Conservation (phyloP, 2,888 invertebrate genomes). For the Syrphus vitripennis region DNA sequence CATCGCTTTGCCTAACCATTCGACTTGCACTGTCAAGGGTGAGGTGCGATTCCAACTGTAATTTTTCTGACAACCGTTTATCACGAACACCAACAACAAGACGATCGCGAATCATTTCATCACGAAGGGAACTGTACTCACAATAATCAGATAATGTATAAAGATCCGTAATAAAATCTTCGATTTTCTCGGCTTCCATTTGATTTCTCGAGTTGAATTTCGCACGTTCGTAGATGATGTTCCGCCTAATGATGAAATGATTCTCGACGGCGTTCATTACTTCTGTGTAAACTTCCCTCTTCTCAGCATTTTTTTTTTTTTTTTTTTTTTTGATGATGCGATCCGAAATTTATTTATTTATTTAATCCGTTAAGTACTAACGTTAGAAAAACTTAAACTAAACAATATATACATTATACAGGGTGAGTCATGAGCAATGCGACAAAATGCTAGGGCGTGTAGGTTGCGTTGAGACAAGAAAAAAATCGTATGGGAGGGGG, state of each 20-base stretch:
- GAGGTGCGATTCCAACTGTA: conserved; percentile 26
- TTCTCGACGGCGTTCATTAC: conserved; percentile 16
- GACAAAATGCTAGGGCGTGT: too few species aligned
- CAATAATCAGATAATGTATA: conserved; percentile 41
- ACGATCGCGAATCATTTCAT: conserved; percentile 40
- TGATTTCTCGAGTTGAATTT: conserved; percentile 41
- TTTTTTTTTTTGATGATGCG: too few species aligned
- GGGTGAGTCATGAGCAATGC: too few species aligned
- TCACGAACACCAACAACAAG: conserved; percentile 36
- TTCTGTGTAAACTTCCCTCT: not conserved
- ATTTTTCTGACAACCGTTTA: conserved; percentile 26
- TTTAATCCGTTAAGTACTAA: too few species aligned
- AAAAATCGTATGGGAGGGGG: too few species aligned
- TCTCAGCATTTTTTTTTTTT: too few species aligned
- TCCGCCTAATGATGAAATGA: conserved; percentile 30
- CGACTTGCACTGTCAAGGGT: conserved; percentile 13
- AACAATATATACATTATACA: too few species aligned
- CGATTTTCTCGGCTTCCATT: conserved; percentile 35
- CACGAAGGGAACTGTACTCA: conserved; percentile 21
- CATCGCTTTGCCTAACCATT: conserved; percentile 13
- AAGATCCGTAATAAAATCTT: conserved; percentile 45
- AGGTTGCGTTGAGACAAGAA: too few species aligned
- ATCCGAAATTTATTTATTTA: too few species aligned
- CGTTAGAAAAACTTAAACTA: too few species aligned
- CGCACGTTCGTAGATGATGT: conserved; percentile 43